These are phyloP conservation scores for Hippotragus niger DNA, from an alignment of 2,113 vertebrate species.

Conservation along the genomic window DNA sequence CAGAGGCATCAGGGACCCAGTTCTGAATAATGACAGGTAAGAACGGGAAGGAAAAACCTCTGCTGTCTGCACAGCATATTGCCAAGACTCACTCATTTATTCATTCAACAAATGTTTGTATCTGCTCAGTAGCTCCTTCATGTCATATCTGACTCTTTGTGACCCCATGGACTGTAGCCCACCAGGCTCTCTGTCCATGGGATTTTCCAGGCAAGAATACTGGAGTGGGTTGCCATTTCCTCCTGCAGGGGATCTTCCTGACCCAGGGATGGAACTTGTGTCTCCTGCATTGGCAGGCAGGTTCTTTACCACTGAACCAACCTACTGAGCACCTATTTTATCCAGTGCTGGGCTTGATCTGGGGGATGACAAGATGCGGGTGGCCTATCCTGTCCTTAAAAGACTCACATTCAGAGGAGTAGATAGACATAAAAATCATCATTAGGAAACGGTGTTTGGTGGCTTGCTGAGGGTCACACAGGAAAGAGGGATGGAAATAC, in stretches of 20 bases:
- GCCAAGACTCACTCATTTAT: neutral
- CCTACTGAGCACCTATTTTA: neutral
- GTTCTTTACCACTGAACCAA: neutral
- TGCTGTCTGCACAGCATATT: no score
- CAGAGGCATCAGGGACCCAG: neutral
- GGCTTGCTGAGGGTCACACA: neutral
- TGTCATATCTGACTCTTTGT: neutral
- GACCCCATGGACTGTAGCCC: neutral
- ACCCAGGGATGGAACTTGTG: neutral
- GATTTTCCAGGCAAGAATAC: neutral
- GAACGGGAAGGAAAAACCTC: neutral
- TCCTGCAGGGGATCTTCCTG: neutral
- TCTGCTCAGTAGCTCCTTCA: neutral
- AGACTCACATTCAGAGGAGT: neutral
- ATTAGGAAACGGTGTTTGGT: neutral
- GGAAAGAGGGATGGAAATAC: neutral
- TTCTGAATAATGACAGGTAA: neutral
- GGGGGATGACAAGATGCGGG: neutral
- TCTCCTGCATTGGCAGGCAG: neutral
- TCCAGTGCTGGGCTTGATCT: neutral
- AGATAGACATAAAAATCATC: neutral
- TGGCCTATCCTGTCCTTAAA: no score
- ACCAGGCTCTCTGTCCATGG: neutral
- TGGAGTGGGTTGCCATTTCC: neutral
- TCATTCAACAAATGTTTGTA: neutral